Base-by-base conservation (phyloP, 2,113 vertebrate genomes). In the Himantopus leucocephalus region DNA sequence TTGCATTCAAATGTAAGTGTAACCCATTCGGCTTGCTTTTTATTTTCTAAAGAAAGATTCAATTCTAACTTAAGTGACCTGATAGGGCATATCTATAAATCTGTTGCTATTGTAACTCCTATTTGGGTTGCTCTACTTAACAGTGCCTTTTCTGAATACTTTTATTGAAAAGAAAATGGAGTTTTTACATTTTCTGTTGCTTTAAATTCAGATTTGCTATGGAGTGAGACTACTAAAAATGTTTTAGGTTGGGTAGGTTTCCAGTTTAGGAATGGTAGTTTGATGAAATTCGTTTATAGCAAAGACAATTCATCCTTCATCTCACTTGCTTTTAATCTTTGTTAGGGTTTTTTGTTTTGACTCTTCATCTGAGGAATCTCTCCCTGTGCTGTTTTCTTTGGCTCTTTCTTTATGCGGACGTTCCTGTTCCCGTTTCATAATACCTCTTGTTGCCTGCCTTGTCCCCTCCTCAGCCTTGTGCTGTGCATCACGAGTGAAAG, bases 171-270 rank as follows among this genome's bases (percentile, higher is more conserved):
- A 55, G 58, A 27, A 37, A 37, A 6, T 30, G 27, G 37, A 68
- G 50, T 52, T 90, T 26, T 35, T n/a, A 55, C 6, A 0, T 9
- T 24, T 74, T 34, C n/a, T 1, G 0, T 52, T 35, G 20, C 68
- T 87, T 91, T 60, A 56, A 58, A 85, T 89, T 78, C 14, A 21
- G 27, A 23, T 78, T 78, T 53, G 5, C 29, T 32, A 1, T 19
- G 29, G 39, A n/a, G 15, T 20, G 39, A 47, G 68, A 26, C 39
- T 34, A 7, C 55, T 41, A 5, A 64, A 78, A 35, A n/a, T 48
- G 3, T 32, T 92, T 24, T 34, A 18, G 41, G 3, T 45, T 39
- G 34, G 22, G 13, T 47, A 17, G 11, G 12, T 26, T 83, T 92
- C 59, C 24, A 26, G 26, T 47, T 82, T n/a, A 91, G 68, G 34